Conservation (phyloP, 2,888 invertebrate genomes). For the Papilio demoleus region DNA sequence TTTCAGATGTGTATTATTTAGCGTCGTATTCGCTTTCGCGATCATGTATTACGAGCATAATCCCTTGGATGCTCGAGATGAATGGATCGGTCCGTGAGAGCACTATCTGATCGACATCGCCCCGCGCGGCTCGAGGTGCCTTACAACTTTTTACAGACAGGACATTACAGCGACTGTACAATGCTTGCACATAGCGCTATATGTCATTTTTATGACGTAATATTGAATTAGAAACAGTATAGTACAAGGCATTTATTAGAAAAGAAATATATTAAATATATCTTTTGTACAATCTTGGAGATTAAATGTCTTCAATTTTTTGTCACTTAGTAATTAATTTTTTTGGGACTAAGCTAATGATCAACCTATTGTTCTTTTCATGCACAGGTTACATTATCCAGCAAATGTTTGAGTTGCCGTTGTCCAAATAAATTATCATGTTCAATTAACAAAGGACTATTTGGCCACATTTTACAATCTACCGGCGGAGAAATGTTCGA, state of each 20-base stretch:
- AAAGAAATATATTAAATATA: conserved; percentile 35
- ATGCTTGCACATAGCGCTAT: conserved; percentile 69
- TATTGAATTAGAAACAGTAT: conserved; percentile 58
- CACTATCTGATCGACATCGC: conserved; percentile 64
- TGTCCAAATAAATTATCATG: too few species aligned
- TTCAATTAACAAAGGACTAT: too few species aligned
- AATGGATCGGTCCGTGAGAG: conserved; percentile 72
- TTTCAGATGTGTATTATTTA: background rate
- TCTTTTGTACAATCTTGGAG: conserved; percentile 10
- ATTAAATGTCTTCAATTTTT: too few species aligned
- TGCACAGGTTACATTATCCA: too few species aligned
- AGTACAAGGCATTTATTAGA: conserved; percentile 34
- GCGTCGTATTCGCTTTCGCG: background rate
- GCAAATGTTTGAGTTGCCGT: too few species aligned
- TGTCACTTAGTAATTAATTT: too few species aligned
- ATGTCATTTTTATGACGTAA: conserved; percentile 78
- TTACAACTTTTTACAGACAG: conserved; percentile 53
- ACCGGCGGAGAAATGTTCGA: too few species aligned
- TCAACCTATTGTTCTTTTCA: too few species aligned
- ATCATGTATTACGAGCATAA: background rate
- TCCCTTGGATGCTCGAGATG: conserved; percentile 68
- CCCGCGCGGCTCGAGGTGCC: conserved; percentile 50
- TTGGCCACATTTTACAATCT: too few species aligned
- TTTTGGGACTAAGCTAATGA: too few species aligned
- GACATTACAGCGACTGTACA: conserved; percentile 55